Conservation (phyloP, 2,888 invertebrate genomes). For the Crioceris asparagi region DNA sequence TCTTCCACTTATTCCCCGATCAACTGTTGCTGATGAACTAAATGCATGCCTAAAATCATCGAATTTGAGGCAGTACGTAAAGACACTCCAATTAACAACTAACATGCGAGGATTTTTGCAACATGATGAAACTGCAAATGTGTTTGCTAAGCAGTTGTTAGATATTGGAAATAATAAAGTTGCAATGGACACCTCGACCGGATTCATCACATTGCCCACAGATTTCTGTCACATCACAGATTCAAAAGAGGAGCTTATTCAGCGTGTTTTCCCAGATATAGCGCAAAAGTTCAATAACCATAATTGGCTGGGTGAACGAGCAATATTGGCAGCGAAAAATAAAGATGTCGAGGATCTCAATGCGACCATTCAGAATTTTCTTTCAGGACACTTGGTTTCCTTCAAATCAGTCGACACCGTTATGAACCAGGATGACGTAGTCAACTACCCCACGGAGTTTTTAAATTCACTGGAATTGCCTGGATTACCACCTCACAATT, state of each 20-base stretch:
- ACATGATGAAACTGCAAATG: background rate
- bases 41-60: background rate
- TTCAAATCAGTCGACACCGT: too few relatives aligned
- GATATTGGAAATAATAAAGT: background rate
- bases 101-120: background rate
- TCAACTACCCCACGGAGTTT: too few relatives aligned
- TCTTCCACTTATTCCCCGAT: too few relatives aligned
- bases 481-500: too few relatives aligned
- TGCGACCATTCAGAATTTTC: too few relatives aligned
- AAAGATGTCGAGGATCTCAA: too few relatives aligned
- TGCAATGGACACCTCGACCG: slow-evolving; percentile 2
- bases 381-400: too few relatives aligned
- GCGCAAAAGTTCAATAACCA: background rate
- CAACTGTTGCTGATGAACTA: too few relatives aligned
- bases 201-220: slow-evolving; percentile 1
- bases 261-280: slow-evolving; percentile 1
- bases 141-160: background rate
- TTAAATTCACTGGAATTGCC: too few relatives aligned
- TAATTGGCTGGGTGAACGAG: background rate
- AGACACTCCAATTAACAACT: background rate
- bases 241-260: background rate
- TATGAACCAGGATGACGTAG: too few relatives aligned
- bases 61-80: background rate
- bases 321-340: background rate
- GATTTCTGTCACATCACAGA: background rate